Conservation (phyloP, 2,888 invertebrate genomes). For the Harpagoxenus sublaevis region DNA sequence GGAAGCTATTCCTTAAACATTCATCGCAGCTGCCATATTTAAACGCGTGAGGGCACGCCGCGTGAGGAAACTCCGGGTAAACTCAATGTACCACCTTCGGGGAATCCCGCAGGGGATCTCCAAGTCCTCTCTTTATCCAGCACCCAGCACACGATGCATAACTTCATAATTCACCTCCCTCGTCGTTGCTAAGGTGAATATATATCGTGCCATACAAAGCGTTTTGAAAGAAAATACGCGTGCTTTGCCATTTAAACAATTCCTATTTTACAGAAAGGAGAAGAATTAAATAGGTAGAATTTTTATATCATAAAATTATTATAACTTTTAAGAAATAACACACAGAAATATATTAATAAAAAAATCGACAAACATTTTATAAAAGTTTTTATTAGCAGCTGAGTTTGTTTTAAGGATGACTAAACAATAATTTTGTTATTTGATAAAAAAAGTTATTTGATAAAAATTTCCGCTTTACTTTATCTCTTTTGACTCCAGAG, state of each 20-base stretch:
- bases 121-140: conserved; percentile 70
- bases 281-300: neutral
- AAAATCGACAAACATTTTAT: neutral
- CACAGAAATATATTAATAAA: neutral
- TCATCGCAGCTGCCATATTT: conserved; percentile 74
- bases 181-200: conserved; percentile 8
- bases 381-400: neutral
- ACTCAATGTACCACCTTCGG: conserved; percentile 61
- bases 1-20: conserved; percentile 71
- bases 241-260: neutral
- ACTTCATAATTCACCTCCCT: conserved; percentile 72
- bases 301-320: neutral
- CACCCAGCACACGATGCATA: conserved; percentile 47
- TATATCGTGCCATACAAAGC: neutral
- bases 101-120: conserved; percentile 53
- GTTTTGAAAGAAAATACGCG: neutral
- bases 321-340: neutral
- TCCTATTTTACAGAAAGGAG: neutral
- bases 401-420: neutral
- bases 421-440: neutral
- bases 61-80: conserved; percentile 66
- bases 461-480: neutral
- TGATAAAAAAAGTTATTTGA: neutral
- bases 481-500: neutral
- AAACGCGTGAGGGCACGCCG: conserved; percentile 58